Percentiles rank a stretch among this genome's conserved stretches.
Evolutionary conservation across 2,888 invertebrate species (phyloP).

Genomic region (Erebia palarica): DNA sequence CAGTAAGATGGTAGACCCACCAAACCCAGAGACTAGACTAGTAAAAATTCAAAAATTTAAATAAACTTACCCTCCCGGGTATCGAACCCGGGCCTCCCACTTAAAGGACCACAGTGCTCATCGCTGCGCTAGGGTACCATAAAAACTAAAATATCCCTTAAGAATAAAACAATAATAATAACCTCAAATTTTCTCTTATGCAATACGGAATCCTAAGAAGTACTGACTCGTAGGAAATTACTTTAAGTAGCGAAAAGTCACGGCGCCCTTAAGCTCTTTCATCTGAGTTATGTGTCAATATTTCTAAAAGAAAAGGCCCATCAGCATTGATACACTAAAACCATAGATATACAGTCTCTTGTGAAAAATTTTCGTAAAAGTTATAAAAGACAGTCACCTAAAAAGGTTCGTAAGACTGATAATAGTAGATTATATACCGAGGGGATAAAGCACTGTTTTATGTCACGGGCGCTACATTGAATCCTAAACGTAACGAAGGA

Average conservation of each 20-base stretch:
- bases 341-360: neutral
- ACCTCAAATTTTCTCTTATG: neutral
- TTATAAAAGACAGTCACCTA: no score
- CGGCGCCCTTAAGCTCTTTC: neutral
- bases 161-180: neutral
- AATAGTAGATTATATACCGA: no score
- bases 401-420: neutral
- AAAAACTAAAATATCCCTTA: neutral
- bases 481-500: no score
- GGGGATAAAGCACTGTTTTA: no score
- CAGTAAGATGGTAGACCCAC: no score
- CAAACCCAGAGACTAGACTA: no score
- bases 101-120: no score
- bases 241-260: constrained; percentile 4
- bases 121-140: no score
- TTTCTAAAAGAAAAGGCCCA: constrained; percentile 30
- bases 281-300: constrained; percentile 31
- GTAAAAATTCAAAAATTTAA: no score
- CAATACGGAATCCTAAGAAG: constrained; percentile 5
- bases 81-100: no score
- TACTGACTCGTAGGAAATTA: neutral
- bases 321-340: constrained; percentile 16
- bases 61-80: no score
- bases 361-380: neutral
- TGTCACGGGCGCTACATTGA: no score